phyloP scores from a whole-genome alignment of 2,797 vertebrate genomes.

The Pampus argenteus region DNA sequence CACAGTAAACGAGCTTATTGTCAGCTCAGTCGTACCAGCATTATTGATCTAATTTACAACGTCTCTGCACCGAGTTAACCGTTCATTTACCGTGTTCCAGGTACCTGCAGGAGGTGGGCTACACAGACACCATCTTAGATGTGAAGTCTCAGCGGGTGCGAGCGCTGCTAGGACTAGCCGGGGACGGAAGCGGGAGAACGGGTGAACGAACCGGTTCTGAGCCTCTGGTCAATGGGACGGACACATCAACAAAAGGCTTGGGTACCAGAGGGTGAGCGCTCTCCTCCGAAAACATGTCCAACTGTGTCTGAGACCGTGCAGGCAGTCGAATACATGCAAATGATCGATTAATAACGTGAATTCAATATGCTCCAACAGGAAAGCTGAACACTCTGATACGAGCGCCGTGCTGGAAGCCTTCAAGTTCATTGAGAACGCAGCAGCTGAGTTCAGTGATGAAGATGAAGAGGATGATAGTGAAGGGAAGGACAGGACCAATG shows the following conservation, averaged over 20 bases:
- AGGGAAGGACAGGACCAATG: constrained; percentile 91
- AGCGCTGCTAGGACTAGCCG: constrained; percentile 92
- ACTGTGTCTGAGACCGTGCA: not conserved
- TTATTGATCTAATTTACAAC: not conserved
- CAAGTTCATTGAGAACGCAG: constrained; percentile 97
- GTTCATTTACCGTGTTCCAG: constrained; percentile 72
- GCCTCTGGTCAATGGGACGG: constrained; percentile 95
- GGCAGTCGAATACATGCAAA: too few species aligned
- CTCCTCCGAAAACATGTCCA: not conserved
- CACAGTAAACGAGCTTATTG: not conserved
- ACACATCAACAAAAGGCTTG: constrained; percentile 88
- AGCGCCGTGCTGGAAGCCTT: constrained; percentile 95
- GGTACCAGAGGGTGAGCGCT: constrained; percentile 88
- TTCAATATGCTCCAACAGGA: constrained; percentile 79
- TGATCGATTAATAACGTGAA: too few species aligned
- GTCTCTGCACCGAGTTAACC: not conserved
- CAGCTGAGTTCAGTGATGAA: constrained; percentile 96
- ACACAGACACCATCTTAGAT: constrained; percentile 98
- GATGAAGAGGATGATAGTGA: constrained; percentile 98
- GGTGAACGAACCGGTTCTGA: constrained; percentile 88
- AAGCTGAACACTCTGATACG: constrained; percentile 93
- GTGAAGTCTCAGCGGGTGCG: constrained; percentile 96
- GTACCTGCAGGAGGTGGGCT: constrained; percentile 98
- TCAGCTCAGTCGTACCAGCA: not conserved
- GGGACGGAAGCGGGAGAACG: constrained; percentile 88